Base-by-base conservation (phyloP, 1,140 invertebrate genomes). In the Choristoneura fumiferana region DNA sequence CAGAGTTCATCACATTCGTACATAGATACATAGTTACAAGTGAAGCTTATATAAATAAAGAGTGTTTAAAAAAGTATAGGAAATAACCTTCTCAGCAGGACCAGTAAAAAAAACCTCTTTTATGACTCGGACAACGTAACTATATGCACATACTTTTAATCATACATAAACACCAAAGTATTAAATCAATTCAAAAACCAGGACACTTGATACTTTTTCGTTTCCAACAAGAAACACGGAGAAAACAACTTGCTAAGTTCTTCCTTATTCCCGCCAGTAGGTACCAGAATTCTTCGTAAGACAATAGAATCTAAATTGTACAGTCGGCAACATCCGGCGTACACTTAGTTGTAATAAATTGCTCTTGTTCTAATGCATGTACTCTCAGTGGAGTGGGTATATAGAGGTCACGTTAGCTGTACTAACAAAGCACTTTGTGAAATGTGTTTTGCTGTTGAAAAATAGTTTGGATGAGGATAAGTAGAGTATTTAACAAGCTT, bases 291-390 rank as follows among this genome's bases (percentile, higher is more conserved):
- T 49, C 22, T 33, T 49, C 22, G 18, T 17, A 14, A 49, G 43
- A 49, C 43, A 49, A 49, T 49, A 29, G 43, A 49, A 49, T 49
- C 43, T 49, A 49, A 49, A 49, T 49, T 49, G 43, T 49, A 49
- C 43, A 49, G 43, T 49, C 43, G 43, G 43, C 22, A 49, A 49
- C 43, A 49, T 49, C 43, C 43, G 43, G 43, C 22, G 22, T 49
- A 49, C 43, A 49, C 43, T 49, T 29, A 29, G 43, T n/a, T 17
- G 43, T 49, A 49, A 49, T 49, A 49, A 49, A 49, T 49, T 49
- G 43, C 43, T 49, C 43, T 49, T 49, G 43, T 49, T 49, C 43
- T 49, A 49, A 49, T 49, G 43, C 43, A 49, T 49, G 43, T 49
- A 49, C 43, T 49, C n/a, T 10, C 15, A n/a, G 43, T 17, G 43